phyloP scores from a whole-genome alignment of 2,113 vertebrate genomes.

The Engystomops pustulosus region DNA sequence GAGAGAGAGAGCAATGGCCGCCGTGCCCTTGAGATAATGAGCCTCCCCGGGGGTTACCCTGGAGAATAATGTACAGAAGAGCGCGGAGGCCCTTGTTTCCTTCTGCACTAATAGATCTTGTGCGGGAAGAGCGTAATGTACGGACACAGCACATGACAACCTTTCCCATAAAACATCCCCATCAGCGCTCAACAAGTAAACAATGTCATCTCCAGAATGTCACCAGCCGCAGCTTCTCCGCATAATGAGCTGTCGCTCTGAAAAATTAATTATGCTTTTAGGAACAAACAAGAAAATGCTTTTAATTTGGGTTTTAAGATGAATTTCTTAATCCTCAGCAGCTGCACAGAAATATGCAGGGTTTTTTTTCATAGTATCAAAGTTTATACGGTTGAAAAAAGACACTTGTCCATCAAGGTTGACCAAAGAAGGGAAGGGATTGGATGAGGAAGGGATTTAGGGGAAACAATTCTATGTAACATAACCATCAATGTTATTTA shows the following conservation, averaged over 20 bases:
- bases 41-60: constrained; percentile 18
- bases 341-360: background rate
- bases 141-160: constrained; percentile 22
- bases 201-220: constrained; percentile 24
- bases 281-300: constrained; percentile 43
- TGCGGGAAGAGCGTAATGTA: constrained; percentile 19
- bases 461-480: too few relatives aligned
- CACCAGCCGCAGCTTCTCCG: background rate
- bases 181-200: constrained; percentile 2
- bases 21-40: constrained; percentile 46
- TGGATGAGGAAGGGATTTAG: too few relatives aligned
- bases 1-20: constrained; percentile 10
- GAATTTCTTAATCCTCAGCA: background rate
- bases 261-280: constrained; percentile 42
- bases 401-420: too few relatives aligned
- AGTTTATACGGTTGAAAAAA: too few relatives aligned
- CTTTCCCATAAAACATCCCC: constrained; percentile 10
- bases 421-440: too few relatives aligned
- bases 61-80: constrained; percentile 26
- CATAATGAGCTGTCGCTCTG: constrained; percentile 12
- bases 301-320: constrained; percentile 43
- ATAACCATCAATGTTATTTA: too few relatives aligned
- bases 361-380: constrained; percentile 33
- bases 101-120: constrained; percentile 31
- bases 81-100: constrained; percentile 6